Percentiles rank a stretch among this genome's conserved stretches.
Conservation (phyloP, 1,140 invertebrate species). For the Drosophila paulistorum region DNA sequence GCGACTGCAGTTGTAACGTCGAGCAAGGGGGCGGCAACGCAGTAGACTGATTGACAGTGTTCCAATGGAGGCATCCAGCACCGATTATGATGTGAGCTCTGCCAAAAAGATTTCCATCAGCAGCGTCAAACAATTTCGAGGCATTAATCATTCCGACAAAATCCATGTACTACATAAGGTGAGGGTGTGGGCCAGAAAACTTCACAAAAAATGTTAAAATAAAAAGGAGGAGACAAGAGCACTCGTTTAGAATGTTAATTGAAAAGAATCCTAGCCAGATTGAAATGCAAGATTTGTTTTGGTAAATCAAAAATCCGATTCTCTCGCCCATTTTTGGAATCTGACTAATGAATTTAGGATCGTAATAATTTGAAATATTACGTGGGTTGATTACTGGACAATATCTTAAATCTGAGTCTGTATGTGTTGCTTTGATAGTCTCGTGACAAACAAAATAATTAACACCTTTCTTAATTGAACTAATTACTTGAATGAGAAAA, state of each 20-base stretch:
- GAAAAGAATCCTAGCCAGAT: constrained; percentile 31
- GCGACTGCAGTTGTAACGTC: constrained; percentile 3
- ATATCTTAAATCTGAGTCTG: no score
- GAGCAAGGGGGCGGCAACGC: background rate
- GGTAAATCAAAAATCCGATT: no score
- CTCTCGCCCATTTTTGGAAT: no score
- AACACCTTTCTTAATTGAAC: constrained; percentile 1
- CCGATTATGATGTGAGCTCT: constrained; percentile 74
- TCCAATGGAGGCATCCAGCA: constrained; percentile 29
- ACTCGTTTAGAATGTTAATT: constrained; percentile 25
- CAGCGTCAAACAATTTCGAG: constrained; percentile 61
- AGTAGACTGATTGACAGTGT: constrained; percentile 63
- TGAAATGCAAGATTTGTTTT: background rate
- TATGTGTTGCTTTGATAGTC: background rate
- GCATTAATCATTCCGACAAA: constrained; percentile 70
- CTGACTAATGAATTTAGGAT: no score
- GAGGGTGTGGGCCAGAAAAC: constrained; percentile 62
- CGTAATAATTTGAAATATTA: no score
- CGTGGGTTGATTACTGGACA: no score
- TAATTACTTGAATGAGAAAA: constrained; percentile 36
- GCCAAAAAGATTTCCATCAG: constrained; percentile 66
- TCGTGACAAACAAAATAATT: background rate
- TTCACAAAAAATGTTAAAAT: constrained; percentile 25
- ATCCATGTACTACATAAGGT: constrained; percentile 53
- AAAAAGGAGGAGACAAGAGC: background rate